phyloP scores from a whole-genome alignment of 2,113 vertebrate genomes.

The Heloderma charlesbogerti region DNA sequence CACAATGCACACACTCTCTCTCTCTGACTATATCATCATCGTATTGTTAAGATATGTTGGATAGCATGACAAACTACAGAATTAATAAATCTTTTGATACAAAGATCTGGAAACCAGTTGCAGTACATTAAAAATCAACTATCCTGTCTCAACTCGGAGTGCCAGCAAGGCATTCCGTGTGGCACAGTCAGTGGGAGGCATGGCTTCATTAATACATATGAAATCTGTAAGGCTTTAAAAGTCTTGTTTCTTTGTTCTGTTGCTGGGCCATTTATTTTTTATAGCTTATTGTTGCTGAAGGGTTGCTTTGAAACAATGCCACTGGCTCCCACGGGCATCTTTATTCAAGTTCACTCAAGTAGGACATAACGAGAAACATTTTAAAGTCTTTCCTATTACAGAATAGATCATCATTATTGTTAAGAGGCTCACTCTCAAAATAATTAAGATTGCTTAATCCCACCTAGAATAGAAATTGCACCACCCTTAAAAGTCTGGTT shows the following conservation, averaged over 20 bases:
- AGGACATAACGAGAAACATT: constrained; percentile 39
- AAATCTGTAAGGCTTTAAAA: constrained; percentile 35
- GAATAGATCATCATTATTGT: constrained; percentile 40
- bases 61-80: neutral
- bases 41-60: neutral
- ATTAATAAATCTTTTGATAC: neutral
- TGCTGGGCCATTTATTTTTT: constrained; percentile 16
- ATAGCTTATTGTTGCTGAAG: constrained; percentile 30
- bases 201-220: constrained; percentile 18
- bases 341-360: constrained; percentile 28
- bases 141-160: constrained; percentile 9
- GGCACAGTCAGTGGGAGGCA: constrained; percentile 18
- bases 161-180: constrained; percentile 35
- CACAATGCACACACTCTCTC: neutral
- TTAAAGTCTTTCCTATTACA: constrained; percentile 48
- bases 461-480: constrained; percentile 60
- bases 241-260: constrained; percentile 21
- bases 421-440: constrained; percentile 47
- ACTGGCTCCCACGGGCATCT: constrained; percentile 28
- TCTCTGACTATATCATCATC: neutral
- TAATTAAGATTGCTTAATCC: constrained; percentile 58
- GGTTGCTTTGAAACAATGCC: constrained; percentile 35
- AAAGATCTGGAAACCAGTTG: neutral
- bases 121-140: neutral
- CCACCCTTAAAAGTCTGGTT: constrained; percentile 53